Base-by-base conservation (phyloP, 2,888 invertebrate species). In the Nipponacmea schrenckii region DNA sequence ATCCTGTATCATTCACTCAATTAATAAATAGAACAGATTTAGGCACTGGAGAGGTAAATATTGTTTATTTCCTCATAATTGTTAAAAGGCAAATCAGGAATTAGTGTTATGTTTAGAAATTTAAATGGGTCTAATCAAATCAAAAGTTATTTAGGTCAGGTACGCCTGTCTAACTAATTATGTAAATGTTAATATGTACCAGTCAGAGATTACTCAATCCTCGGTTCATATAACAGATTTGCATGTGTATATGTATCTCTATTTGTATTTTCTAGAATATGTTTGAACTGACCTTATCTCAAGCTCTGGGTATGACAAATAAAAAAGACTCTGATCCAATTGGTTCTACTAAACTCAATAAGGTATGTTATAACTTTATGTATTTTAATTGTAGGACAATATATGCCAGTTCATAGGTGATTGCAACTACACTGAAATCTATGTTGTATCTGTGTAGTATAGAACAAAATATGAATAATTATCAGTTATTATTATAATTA, bases 241-340 rank as follows among this genome's bases (percentile, higher is more conserved):
- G 24, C 5, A n/a, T 26, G 8, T 39, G 76, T n/a, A 68, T 39
- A 8, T 39, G 8, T 39, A 39, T 39, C 3, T 8, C 1, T 39
- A 10, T 39, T 39, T 39, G 39, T 39, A 39, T 39, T 31, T 79
- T 84, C n/a, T 80, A 91, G 88, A 91, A 99, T 88, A 94, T 98
- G 81, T 98, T 99, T 90, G 98, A 99, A 89, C 92, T 96, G 62
- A 96, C 97, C 64, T 91, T 99, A 75, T 94, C 93, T 73, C 96
- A 95, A 86, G 97, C 97, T 0, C 91, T 97, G 74, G 94, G 94
- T 14, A 83, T 86, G 78, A 82, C 83, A 12, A 83, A 71, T 78
- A 90, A 90, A 81, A 91, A 90, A 77, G 90, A 90, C 50, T 84
- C 87, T 27, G 89, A 90, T 67, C 88, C 90, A 64, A 83, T 91